A percentile compares a stretch with the other conserved stretches of the same genome.
Evolutionary conservation across 2,888 invertebrate genomes (phyloP).

Genomic region (Theodoxus fluviatilis): DNA sequence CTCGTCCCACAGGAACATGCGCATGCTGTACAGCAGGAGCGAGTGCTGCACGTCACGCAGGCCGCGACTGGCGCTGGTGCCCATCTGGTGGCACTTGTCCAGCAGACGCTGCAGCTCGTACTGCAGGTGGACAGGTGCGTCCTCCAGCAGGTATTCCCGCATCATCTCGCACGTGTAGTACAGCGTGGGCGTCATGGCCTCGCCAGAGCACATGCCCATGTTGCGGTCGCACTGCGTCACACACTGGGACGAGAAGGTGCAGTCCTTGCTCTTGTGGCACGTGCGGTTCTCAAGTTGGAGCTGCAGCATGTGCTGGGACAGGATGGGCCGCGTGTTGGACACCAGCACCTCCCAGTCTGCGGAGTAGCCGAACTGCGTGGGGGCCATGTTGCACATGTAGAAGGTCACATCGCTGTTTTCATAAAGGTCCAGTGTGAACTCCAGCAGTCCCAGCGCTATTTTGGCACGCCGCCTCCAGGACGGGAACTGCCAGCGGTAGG

Average conservation of each 20-base stretch:
- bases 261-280: conserved; percentile 45
- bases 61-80: too few relatives aligned
- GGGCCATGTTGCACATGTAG: conserved; percentile 52
- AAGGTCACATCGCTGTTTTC: conserved; percentile 47
- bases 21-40: too few relatives aligned
- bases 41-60: too few relatives aligned
- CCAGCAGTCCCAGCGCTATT: conserved; percentile 52
- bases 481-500: conserved; percentile 51
- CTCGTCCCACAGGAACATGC: too few relatives aligned
- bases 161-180: conserved; percentile 49
- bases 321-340: conserved; percentile 38
- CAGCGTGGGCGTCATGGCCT: conserved; percentile 43
- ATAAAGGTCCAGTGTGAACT: conserved; percentile 48
- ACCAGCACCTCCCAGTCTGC: conserved; percentile 45
- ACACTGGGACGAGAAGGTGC: conserved; percentile 47
- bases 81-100: conserved; percentile 40
- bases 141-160: conserved; percentile 49
- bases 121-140: conserved; percentile 44
- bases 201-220: conserved; percentile 39
- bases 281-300: conserved; percentile 33
- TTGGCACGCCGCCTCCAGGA: conserved; percentile 49
- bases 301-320: conserved; percentile 42
- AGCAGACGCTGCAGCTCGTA: conserved; percentile 39
- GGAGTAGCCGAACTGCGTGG: conserved; percentile 47
- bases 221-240: conserved; percentile 42